Conservation (phyloP, 2,888 invertebrate species). For the Cantharis rustica region DNA sequence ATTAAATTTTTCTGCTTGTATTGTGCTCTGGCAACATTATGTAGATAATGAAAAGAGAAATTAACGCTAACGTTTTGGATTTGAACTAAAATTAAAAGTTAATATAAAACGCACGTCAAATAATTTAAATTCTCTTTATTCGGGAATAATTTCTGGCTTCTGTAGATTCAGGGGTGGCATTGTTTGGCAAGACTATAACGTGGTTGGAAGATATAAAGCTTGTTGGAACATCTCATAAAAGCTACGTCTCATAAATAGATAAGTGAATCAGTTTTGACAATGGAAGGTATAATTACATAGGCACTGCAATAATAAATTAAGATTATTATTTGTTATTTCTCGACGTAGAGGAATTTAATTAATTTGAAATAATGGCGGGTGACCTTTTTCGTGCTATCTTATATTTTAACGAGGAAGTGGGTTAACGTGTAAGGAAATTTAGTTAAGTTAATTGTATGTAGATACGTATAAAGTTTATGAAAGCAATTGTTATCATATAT, state of each 20-base stretch:
- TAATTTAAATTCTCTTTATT: constrained; percentile 20
- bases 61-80: constrained; percentile 2
- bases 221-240: constrained; percentile 17
- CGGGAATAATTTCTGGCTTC: constrained; percentile 16
- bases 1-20: background rate
- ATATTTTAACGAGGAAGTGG: background rate
- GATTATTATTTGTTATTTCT: constrained; percentile 16
- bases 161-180: constrained; percentile 8
- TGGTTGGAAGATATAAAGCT: constrained; percentile 16
- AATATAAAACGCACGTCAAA: constrained; percentile 15
- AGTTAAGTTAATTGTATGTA: background rate
- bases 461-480: constrained; percentile 9
- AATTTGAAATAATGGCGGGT: constrained; percentile 4
- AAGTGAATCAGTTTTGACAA: constrained; percentile 16
- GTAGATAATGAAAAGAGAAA: background rate
- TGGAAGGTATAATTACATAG: constrained; percentile 17
- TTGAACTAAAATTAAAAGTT: constrained; percentile 4
- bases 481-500: constrained; percentile 27
- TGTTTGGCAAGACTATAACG: constrained; percentile 11
- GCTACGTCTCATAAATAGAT: constrained; percentile 19
- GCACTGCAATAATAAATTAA: constrained; percentile 16
- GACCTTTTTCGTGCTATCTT: constrained; percentile 2
- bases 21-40: background rate
- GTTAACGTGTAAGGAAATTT: constrained; percentile 1
- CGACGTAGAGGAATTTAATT: constrained; percentile 9